A percentile compares a stretch with the other conserved stretches of the same genome.
Conservation (phyloP, 2,113 vertebrate species). For the Bubo bubo region DNA sequence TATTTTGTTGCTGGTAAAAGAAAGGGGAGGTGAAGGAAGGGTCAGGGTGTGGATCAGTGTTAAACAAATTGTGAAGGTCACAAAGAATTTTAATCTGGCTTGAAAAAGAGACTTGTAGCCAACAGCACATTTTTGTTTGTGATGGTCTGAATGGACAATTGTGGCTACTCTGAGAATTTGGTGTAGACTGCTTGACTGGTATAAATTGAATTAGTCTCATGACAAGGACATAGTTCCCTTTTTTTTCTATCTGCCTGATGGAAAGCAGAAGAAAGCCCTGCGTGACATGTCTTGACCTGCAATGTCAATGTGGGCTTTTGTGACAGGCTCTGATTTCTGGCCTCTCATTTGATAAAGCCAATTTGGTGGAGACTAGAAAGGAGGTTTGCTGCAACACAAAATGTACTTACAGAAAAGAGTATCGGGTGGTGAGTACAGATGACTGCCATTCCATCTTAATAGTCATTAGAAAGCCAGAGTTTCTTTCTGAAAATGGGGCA, state of each 20-base stretch:
- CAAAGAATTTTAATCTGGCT: conserved; percentile 43
- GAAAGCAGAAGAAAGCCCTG: conserved; percentile 72
- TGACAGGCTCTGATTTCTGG: conserved; percentile 66
- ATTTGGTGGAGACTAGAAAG: conserved; percentile 25
- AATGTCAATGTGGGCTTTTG: conserved; percentile 73
- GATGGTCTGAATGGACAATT: conserved; percentile 41
- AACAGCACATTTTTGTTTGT: conserved; percentile 46
- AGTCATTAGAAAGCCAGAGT: not conserved
- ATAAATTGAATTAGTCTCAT: conserved; percentile 75
- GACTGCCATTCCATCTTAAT: not conserved
- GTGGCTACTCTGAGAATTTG: conserved; percentile 51
- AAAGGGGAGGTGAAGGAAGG: conserved; percentile 18
- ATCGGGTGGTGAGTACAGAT: not conserved
- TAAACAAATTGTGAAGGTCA: conserved; percentile 56
- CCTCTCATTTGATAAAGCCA: conserved; percentile 75
- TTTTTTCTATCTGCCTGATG: conserved; percentile 67
- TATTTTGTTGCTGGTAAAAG: conserved; percentile 40
- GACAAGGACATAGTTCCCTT: conserved; percentile 67
- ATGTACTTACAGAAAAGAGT: conserved; percentile 39
- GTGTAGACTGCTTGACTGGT: conserved; percentile 72
- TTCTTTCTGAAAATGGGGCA: not conserved
- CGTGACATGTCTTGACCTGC: conserved; percentile 67
- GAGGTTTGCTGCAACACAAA: conserved; percentile 10
- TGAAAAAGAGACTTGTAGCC: conserved; percentile 49
- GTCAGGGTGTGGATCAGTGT: conserved; percentile 37